These are phyloP conservation scores for Anagyrus pseudococci DNA, from an alignment of 2,888 invertebrate species.

Conservation along the genomic window DNA sequence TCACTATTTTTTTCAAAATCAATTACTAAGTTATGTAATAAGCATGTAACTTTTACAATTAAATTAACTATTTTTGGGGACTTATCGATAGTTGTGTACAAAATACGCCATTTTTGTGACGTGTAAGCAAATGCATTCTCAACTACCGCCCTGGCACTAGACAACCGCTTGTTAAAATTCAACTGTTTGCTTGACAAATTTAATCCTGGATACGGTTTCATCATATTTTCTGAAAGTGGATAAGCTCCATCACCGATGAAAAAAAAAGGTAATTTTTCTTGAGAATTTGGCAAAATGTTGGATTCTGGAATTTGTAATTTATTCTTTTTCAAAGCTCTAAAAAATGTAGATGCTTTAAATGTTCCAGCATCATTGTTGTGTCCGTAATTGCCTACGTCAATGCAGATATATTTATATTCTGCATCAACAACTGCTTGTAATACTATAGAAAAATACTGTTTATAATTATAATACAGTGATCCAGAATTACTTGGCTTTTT, in stretches of 20 bases:
- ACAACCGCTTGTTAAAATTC: not conserved
- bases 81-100: not conserved
- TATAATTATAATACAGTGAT: slow-evolving; percentile 7
- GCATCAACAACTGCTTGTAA: slow-evolving; percentile 21
- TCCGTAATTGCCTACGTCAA: slow-evolving; percentile 31
- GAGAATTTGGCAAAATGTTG: slow-evolving; percentile 16
- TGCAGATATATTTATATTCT: slow-evolving; percentile 15
- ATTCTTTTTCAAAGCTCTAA: not conserved
- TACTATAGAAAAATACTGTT: slow-evolving; percentile 21
- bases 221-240: slow-evolving; percentile 15
- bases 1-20: not conserved
- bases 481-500: slow-evolving; percentile 1
- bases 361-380: slow-evolving; percentile 19
- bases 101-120: not conserved
- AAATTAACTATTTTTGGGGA: not conserved
- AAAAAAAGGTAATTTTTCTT: slow-evolving; percentile 17
- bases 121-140: not conserved
- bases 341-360: slow-evolving; percentile 19
- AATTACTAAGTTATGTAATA: not conserved
- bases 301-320: slow-evolving; percentile 6
- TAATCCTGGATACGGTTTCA: slow-evolving; percentile 26
- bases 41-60: not conserved
- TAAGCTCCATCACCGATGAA: slow-evolving; percentile 29
- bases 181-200: not conserved
- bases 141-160: not conserved